phyloP scores from a whole-genome alignment of 2,797 vertebrate species.

The Rhabdophis nuchalis region DNA sequence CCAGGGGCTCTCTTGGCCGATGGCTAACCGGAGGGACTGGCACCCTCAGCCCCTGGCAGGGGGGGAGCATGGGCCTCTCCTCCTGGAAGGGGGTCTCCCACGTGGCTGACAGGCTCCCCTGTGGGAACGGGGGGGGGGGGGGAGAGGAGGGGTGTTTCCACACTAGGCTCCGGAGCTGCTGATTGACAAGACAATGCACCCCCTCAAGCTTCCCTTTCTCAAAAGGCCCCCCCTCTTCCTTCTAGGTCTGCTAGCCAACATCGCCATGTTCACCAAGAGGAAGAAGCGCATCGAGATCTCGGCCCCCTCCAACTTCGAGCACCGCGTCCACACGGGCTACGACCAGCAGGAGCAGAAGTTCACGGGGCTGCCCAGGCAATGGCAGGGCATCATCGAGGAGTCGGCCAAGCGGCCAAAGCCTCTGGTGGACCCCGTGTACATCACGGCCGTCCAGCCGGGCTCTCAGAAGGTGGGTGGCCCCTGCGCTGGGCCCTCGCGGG shows the following conservation, averaged over 20 bases:
- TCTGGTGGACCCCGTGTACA: constrained; percentile 83
- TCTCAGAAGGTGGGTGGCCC: constrained; percentile 79
- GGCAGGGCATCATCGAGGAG: constrained; percentile 96
- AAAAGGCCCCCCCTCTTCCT: neutral
- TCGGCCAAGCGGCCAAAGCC: constrained; percentile 91
- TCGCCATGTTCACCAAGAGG: constrained; percentile 91
- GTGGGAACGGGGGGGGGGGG: neutral
- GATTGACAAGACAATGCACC: neutral
- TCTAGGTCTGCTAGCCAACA: constrained; percentile 72
- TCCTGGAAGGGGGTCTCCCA: neutral
- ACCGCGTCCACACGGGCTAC: constrained; percentile 92
- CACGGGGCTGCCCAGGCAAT: constrained; percentile 89
- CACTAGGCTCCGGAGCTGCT: too few relatives aligned
- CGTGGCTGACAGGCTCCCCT: neutral
- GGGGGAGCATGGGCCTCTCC: neutral
- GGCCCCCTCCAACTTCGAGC: constrained; percentile 92
- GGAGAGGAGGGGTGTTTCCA: neutral
- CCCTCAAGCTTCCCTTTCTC: neutral
- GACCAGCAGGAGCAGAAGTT: constrained; percentile 93
- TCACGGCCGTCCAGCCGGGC: constrained; percentile 82
- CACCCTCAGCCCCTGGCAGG: neutral
- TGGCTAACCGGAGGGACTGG: neutral
- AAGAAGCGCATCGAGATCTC: constrained; percentile 95
- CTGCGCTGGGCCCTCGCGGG: neutral
- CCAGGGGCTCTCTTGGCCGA: neutral